Percentiles rank a stretch among this genome's conserved stretches.
These are phyloP conservation scores for Limnephilus lunatus DNA, from an alignment of 2,888 invertebrate genomes.

Conservation along the genomic window DNA sequence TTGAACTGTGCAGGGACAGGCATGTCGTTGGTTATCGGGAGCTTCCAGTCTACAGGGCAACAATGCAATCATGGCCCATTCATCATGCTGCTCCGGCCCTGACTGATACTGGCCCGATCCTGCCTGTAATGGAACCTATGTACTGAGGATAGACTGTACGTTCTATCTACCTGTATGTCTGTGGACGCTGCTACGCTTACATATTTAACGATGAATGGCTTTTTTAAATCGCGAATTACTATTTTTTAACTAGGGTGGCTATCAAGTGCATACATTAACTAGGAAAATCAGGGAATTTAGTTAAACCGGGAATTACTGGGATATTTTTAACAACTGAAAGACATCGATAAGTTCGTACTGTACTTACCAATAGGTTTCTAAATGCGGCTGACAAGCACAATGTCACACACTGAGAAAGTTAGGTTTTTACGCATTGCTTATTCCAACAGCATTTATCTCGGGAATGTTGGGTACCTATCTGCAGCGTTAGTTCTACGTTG, in stretches of 20 bases:
- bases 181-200: not conserved
- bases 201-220: not conserved
- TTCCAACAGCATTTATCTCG: no score
- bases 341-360: no score
- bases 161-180: not conserved
- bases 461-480: no score
- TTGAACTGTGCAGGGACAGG: not conserved
- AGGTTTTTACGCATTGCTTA: no score
- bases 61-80: slow-evolving; percentile 61
- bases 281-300: not conserved
- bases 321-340: no score
- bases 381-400: no score
- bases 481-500: no score
- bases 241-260: not conserved
- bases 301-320: not conserved
- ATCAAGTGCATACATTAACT: not conserved
- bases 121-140: not conserved
- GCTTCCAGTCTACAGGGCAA: slow-evolving; percentile 62
- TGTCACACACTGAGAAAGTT: no score
- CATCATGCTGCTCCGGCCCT: slow-evolving; percentile 20
- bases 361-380: no score
- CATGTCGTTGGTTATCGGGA: slow-evolving; percentile 33
- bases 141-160: not conserved
- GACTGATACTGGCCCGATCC: slow-evolving; percentile 9
- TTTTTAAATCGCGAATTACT: not conserved